Percentiles rank a stretch among this genome's conserved stretches.
phyloP scores from a whole-genome alignment of 2,113 vertebrate genomes.

The Motacilla alba region DNA sequence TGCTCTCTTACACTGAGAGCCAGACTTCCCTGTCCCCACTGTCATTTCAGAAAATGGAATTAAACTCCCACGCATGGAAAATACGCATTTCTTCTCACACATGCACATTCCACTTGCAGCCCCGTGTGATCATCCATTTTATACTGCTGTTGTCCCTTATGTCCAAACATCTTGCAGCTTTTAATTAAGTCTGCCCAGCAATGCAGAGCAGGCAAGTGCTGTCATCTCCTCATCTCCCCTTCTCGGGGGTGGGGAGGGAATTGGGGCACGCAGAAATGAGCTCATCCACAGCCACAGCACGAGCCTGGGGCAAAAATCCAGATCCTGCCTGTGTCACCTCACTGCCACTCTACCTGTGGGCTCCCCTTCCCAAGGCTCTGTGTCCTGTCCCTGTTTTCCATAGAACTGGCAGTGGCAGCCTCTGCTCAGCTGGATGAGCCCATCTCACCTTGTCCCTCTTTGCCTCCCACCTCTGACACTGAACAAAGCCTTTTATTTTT shows the following conservation, averaged over 20 bases:
- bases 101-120: neutral
- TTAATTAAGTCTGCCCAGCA: conserved; percentile 49
- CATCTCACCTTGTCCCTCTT: neutral
- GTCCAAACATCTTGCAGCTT: conserved; percentile 7
- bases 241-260: neutral
- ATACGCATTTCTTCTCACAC: neutral
- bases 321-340: neutral
- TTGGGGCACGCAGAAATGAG: neutral
- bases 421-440: neutral
- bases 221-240: conserved; percentile 4
- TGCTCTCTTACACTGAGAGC: neutral
- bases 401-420: neutral
- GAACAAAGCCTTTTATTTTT: neutral
- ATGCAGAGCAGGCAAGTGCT: neutral
- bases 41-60: conserved; percentile 23
- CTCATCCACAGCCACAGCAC: neutral
- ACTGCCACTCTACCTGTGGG: neutral
- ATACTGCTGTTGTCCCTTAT: neutral
- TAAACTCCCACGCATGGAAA: conserved; percentile 8
- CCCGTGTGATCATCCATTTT: neutral
- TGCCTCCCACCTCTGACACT: neutral
- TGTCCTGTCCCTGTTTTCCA: neutral
- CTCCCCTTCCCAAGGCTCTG: neutral
- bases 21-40: neutral
- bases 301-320: neutral